phyloP scores from a whole-genome alignment of 2,888 invertebrate species.

The Tholera decimalis region DNA sequence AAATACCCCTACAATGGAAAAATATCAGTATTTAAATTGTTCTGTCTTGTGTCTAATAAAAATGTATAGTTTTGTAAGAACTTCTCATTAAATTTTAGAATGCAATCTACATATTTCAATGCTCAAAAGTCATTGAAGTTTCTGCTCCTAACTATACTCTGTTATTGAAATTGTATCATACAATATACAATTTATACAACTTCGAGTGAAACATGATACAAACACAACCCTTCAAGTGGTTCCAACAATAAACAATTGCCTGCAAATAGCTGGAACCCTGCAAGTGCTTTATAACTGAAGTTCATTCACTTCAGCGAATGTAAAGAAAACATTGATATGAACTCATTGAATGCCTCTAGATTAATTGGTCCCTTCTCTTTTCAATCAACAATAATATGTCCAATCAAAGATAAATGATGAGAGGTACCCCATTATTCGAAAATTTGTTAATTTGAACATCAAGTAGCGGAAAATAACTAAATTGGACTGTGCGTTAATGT shows the following conservation, averaged over 20 bases:
- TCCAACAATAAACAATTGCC: conserved; percentile 19
- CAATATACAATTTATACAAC: conserved; percentile 1
- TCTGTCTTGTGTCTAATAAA: too few species aligned
- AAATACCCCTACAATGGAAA: too few species aligned
- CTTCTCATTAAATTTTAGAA: too few species aligned
- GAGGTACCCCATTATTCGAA: too few species aligned
- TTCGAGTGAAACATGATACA: conserved; percentile 11
- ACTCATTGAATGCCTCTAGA: conserved; percentile 15
- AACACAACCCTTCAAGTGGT: background rate
- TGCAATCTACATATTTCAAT: too few species aligned
- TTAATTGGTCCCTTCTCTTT: conserved; percentile 8
- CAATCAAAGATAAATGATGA: conserved; percentile 4
- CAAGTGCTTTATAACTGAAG: conserved; percentile 26
- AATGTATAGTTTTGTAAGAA: too few species aligned
- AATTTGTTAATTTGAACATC: too few species aligned
- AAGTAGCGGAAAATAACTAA: too few species aligned
- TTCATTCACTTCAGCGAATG: conserved; percentile 26
- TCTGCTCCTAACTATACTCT: too few species aligned
- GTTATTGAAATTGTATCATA: background rate
- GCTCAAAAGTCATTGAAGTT: background rate
- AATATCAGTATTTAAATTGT: too few species aligned
- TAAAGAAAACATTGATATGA: conserved; percentile 3
- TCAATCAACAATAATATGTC: conserved; percentile 4
- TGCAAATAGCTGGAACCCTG: conserved; percentile 26
- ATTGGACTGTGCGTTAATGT: too few species aligned